Percentiles rank a stretch among this genome's conserved stretches.
Conservation (phyloP, 2,113 vertebrate genomes). For the Mesoclemmys tuberculata region DNA sequence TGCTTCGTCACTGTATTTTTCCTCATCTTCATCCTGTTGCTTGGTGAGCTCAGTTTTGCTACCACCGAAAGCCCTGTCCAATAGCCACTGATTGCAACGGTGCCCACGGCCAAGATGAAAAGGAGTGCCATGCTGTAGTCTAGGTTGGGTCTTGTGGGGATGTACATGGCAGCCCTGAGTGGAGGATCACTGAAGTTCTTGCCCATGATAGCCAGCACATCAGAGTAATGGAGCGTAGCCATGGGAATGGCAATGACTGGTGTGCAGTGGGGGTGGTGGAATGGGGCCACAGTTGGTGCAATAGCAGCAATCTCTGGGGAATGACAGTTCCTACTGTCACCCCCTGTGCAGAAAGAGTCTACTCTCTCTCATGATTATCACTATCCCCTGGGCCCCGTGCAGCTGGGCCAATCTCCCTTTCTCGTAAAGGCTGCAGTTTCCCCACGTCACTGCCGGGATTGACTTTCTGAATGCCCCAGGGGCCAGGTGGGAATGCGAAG, state of each 20-base stretch:
- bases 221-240: conserved; percentile 17
- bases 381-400: conserved; percentile 33
- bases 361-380: neutral
- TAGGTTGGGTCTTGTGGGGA: neutral
- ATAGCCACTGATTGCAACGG: conserved; percentile 45
- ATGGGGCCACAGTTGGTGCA: neutral
- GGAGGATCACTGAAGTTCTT: neutral
- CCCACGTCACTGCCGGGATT: conserved; percentile 16
- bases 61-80: conserved; percentile 44
- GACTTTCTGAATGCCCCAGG: neutral
- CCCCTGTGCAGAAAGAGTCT: neutral
- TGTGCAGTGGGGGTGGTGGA: neutral
- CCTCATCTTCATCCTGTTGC: neutral
- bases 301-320: neutral
- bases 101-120: conserved; percentile 63
- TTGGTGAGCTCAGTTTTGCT: neutral
- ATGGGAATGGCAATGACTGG: conserved; percentile 23
- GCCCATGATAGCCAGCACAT: conserved; percentile 61
- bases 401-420: conserved; percentile 56
- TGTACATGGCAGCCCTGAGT: neutral
- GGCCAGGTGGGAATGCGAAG: neutral
- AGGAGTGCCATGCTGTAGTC: conserved; percentile 41
- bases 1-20: rapidly evolving
- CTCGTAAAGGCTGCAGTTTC: conserved; percentile 54
- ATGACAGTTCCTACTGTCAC: neutral